Percentiles rank a stretch among this genome's conserved stretches.
Evolutionary conservation across 2,113 vertebrate species (phyloP).

Genomic region (Sterrhoptilus dennistouni): DNA sequence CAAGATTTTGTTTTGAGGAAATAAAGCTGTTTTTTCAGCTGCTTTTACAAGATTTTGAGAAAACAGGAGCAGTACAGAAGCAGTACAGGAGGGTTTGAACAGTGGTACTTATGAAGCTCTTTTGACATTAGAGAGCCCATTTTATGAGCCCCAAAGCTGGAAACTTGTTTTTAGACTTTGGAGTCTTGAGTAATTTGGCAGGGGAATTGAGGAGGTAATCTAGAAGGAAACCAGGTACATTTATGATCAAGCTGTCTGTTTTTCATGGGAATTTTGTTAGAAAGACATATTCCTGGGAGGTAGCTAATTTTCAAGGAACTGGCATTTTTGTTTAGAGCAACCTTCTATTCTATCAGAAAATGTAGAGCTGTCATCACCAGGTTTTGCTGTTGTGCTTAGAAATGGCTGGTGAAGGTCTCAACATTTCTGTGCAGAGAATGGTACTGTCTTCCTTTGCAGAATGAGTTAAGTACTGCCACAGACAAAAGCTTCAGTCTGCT

Average conservation of each 20-base stretch:
- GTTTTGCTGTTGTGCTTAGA: background rate
- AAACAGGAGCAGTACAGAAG: background rate
- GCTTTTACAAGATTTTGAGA: background rate
- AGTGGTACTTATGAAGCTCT: background rate
- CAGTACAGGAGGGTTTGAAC: background rate
- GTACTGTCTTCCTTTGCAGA: background rate
- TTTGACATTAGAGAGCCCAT: background rate
- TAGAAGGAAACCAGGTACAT: background rate
- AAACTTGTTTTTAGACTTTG: background rate
- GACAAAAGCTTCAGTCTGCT: background rate
- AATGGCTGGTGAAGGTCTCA: background rate
- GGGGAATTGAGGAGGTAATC: background rate
- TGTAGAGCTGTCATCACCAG: background rate
- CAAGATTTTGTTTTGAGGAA: background rate
- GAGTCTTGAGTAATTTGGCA: background rate
- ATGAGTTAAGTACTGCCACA: background rate
- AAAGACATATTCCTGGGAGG: background rate
- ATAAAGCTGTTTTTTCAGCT: background rate
- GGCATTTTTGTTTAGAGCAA: background rate
- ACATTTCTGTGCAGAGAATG: accelerated
- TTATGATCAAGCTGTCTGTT: background rate
- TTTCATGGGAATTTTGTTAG: background rate
- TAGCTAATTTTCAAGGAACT: background rate
- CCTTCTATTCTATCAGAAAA: background rate
- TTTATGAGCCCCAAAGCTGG: background rate